Evolutionary conservation across 2,113 vertebrate species (phyloP).

Genomic region (Eurypyga helias): DNA sequence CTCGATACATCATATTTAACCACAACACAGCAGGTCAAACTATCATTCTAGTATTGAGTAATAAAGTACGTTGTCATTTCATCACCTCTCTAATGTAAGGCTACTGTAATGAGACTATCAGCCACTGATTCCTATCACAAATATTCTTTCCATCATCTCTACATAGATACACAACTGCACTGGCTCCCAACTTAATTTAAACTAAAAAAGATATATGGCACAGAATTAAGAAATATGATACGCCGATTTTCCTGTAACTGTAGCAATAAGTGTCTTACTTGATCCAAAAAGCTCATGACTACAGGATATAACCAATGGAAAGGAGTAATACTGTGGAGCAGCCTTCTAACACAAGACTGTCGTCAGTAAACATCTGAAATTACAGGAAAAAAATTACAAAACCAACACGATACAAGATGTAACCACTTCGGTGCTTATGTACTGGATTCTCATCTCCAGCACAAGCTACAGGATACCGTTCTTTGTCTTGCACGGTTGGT

Average conservation of each 20-base stretch:
- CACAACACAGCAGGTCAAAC: not conserved
- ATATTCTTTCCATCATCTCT: not conserved
- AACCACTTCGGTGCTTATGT: not conserved
- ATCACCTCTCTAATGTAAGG: not conserved
- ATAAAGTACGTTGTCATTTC: not conserved
- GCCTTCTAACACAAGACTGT: not conserved
- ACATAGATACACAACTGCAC: not conserved
- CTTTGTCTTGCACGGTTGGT: conserved; percentile 54
- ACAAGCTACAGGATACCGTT: conserved; percentile 32
- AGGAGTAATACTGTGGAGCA: not conserved
- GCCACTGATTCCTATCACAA: not conserved
- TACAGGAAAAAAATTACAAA: not conserved
- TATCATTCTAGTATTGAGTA: not conserved
- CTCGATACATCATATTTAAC: not conserved
- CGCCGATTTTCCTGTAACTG: not conserved
- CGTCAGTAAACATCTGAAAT: not conserved
- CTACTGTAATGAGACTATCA: not conserved
- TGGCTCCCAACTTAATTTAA: not conserved
- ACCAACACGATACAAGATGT: not conserved
- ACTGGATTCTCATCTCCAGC: conserved; percentile 14
- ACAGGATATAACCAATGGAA: not conserved
- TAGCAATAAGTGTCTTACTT: not conserved
- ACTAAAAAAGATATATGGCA: not conserved
- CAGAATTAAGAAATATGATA: not conserved
- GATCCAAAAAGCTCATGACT: not conserved